Base-by-base conservation (phyloP, 2,113 vertebrate species). In the Dasyprocta punctata region DNA sequence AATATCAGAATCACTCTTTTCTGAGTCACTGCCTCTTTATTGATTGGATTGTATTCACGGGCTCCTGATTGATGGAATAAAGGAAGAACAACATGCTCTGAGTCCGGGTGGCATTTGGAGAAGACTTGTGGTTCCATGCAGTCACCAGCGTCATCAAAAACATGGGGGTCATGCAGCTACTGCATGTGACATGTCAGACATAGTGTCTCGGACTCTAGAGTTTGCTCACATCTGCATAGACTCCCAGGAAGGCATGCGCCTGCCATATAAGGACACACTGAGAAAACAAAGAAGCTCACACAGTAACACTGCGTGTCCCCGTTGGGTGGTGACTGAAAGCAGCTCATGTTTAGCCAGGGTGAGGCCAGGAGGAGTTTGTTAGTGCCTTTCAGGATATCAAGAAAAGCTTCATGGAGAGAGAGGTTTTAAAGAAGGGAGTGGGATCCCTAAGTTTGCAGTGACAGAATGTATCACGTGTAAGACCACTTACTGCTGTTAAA, bases 321-420 rank as follows among this genome's bases (percentile, higher is more conserved):
- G 9, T 60, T 12, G 30, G 82, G 33, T 63, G 67, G 36, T 56
- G 77, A 93, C 67, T 69, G 54, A 69, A 67, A 92, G 14, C n/a
- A 38, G 38, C 83, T 94, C 30, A 5, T 49, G 26, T 82, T 78
- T 47, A 60, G 54, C 61, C 19, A 89, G 86, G 78, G n/a, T 19
- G 47, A 89, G 94, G 86, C 80, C 83, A 86, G 54, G n/a, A 81
- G 38, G n/a, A 20, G 7, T 61, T 89, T 49, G 47, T 60, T 69
- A 47, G 16, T 94, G 81, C 58, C 41, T 84, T 86, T 95, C 83
- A 96, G 52, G 20, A 14, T 47, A 49, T 95, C 83, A 90, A 77
- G 91, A 54, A 93, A 77, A 89, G 26, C 19, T 84, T 38, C 44
- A 13, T 1, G 67, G 17, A 73, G 22, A 80, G 22, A 75, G 41